These are phyloP conservation scores for Sceloporus tristichus DNA, from an alignment of 2,113 vertebrate species.

Conservation along the genomic window DNA sequence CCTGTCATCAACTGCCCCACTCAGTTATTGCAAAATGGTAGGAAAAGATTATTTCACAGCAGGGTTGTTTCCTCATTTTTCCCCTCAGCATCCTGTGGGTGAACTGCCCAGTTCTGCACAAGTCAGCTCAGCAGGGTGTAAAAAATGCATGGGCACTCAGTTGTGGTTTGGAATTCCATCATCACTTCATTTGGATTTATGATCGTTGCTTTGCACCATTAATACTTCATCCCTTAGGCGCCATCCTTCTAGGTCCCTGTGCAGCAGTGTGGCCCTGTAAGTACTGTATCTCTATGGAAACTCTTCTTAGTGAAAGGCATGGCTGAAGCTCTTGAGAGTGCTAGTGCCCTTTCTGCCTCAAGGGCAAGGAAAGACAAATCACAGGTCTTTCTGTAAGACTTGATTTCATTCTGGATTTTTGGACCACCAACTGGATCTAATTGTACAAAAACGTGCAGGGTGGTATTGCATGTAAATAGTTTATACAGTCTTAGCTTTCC, in stretches of 20 bases:
- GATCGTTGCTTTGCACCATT: neutral
- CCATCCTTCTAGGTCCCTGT: neutral
- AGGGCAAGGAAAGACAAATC: neutral
- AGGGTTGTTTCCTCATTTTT: neutral
- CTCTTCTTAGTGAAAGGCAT: neutral
- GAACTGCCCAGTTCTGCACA: neutral
- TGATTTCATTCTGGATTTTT: neutral
- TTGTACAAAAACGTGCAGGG: neutral
- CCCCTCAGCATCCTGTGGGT: neutral
- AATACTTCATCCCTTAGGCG: neutral
- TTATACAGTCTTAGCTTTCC: neutral
- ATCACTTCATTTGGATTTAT: constrained; percentile 16
- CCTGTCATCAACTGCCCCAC: too few relatives aligned
- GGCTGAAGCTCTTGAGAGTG: neutral
- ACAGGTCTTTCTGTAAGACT: neutral
- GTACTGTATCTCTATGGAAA: neutral
- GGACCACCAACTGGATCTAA: neutral
- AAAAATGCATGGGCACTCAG: constrained; percentile 3
- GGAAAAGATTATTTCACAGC: neutral
- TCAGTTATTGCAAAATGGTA: too few relatives aligned
- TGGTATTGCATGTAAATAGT: too few relatives aligned
- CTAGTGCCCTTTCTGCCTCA: neutral
- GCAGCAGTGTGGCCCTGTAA: neutral
- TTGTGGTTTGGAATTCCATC: constrained; percentile 8
- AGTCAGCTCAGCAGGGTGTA: neutral